Conservation (phyloP, 2,797 vertebrate species). For the Pyrocephalus nanus region DNA sequence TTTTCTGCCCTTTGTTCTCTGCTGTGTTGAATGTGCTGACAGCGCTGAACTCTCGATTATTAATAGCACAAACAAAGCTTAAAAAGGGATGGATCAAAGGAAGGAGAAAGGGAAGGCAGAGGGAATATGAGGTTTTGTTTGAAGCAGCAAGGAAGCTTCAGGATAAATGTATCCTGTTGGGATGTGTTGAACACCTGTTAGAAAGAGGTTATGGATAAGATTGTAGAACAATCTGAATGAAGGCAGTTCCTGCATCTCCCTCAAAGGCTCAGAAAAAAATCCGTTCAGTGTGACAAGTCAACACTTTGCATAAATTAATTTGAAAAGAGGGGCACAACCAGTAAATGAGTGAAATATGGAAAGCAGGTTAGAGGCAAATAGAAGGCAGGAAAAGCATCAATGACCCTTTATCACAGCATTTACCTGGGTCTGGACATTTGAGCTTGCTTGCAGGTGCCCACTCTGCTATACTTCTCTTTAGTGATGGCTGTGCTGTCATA, state of each 20-base stretch:
- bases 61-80: conserved; percentile 64
- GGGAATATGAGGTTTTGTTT: conserved; percentile 47
- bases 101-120: conserved; percentile 45
- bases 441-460: background rate
- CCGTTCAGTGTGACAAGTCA: background rate
- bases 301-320: background rate
- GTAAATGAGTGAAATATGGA: background rate
- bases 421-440: background rate
- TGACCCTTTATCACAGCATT: background rate
- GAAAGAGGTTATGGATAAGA: background rate
- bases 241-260: background rate
- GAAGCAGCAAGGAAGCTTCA: conserved; percentile 25
- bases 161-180: conserved; percentile 18
- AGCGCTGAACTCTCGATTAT: conserved; percentile 49
- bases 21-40: conserved; percentile 62
- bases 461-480: background rate
- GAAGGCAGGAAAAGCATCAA: background rate
- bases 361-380: background rate
- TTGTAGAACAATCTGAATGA: background rate
- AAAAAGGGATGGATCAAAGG: conserved; percentile 52
- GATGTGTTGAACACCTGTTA: conserved; percentile 51
- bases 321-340: background rate
- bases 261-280: background rate
- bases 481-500: background rate
- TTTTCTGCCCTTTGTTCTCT: conserved; percentile 67